Base-by-base conservation (phyloP, 2,113 vertebrate species). In the Tauraco erythrolophus region DNA sequence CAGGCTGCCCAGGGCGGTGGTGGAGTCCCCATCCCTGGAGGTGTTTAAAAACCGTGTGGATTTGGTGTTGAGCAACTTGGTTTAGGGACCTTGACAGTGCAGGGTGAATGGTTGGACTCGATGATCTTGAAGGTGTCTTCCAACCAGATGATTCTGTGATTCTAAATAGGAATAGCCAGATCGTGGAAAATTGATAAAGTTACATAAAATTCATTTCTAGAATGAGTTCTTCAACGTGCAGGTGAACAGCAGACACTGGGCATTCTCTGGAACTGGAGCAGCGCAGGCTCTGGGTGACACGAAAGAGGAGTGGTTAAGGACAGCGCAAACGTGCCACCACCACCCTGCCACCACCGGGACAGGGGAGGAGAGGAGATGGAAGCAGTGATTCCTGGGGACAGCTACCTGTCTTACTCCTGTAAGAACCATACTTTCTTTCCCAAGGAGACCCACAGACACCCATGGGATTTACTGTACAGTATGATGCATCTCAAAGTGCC, bases 321-420 rank as follows among this genome's bases (percentile, higher is more conserved):
- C 30, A 27, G 46, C 30, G 11, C 15, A 18, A 2, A 25, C 3
- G 14, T 56, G 48, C 33, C 57, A 12, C 11, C 72, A 31, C 7
- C 41, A 5, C 45, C 8, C 7, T 31, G 65, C 45, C 62, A 19
- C 75, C 3, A 4, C 33, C 2, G 2, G 53, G 15, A 10, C 22
- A 4, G 1, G 3, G 2, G 16, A 4, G 11, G 54, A 41, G 33
- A 28, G 19, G 35, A 58, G 22, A 33, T 18, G n/a, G 57, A 65
- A 31, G 21, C 37, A 1, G 30, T 0, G 6, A 3, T 24, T n/a
- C 48, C 28, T 5, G 1, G 30, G 48, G 4, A 33, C 23, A 21
- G 27, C 19, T 13, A 7, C n/a, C 3, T 8, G 30, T 14, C 41
- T 10, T 7, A 27, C 15, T 43, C 6, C 0, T 10, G 10, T 19